Evolutionary conservation across 2,113 vertebrate genomes (phyloP).

Genomic region (Hyperopisus bebe): DNA sequence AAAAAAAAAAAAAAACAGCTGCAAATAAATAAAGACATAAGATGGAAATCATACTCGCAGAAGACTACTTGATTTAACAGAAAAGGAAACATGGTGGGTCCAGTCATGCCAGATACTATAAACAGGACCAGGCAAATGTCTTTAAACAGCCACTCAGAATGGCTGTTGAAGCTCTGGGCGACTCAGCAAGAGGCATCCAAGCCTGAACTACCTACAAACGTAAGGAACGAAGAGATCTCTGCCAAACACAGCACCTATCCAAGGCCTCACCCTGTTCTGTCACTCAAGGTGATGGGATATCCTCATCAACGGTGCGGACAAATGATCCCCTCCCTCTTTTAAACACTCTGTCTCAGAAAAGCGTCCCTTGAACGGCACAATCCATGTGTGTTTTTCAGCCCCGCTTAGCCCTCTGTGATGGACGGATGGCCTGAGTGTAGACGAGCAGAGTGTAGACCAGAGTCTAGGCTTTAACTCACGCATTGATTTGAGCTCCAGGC

Average conservation of each 20-base stretch:
- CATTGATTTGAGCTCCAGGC: background rate
- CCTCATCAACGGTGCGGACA: background rate
- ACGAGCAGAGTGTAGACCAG: slow-evolving; percentile 14
- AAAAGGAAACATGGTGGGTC: slow-evolving; percentile 20
- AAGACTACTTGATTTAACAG: background rate
- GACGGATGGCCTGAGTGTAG: slow-evolving; percentile 25
- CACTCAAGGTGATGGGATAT: background rate
- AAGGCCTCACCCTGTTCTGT: background rate
- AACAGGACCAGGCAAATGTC: slow-evolving; percentile 16
- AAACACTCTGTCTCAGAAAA: background rate
- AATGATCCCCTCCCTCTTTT: background rate
- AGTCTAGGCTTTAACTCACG: background rate
- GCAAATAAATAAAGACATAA: background rate
- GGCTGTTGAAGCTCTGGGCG: background rate
- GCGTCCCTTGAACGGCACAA: slow-evolving; percentile 14
- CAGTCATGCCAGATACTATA: slow-evolving; percentile 8
- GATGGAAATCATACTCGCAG: background rate
- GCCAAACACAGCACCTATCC: background rate
- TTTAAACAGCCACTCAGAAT: background rate
- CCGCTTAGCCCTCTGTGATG: slow-evolving; percentile 26
- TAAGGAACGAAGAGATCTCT: background rate
- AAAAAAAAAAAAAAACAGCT: background rate
- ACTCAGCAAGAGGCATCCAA: background rate
- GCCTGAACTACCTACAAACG: background rate
- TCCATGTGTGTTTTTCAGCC: slow-evolving; percentile 45